Evolutionary conservation across 2,113 vertebrate species (phyloP), one percentile per base, ranked within the genome.

Genomic region (Megaceryle torquata): DNA sequence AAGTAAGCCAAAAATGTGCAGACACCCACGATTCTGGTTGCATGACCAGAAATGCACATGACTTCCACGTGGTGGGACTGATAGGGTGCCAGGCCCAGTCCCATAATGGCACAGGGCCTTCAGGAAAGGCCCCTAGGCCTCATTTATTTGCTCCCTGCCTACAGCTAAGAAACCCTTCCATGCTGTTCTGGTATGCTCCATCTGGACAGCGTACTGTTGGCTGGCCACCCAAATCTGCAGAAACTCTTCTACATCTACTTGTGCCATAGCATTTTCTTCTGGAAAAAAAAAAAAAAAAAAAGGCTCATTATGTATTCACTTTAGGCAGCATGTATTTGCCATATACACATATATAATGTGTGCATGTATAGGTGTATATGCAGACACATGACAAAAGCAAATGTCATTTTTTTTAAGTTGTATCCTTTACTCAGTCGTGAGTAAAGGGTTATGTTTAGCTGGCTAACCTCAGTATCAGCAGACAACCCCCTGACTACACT

Each of bases 21-120:
- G 37, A 37, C 37, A 37, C 37, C 37, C 37, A 37, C 37, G 4
- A 9, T 61, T 48, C 37, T 37, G 51, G 29, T 0, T 35, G 41
- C 59, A 10, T 0, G 5, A 41, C 9, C 31, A 81, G 10, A 29
- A 18, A 18, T 0, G 5, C 20, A 15, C 43, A 29, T 15, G 29
- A 7, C 13, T 6, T 54, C 7, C 19, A 10, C 1, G 9, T 1
- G 13, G 15, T 12, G 25, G 82, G 43, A 72, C 22, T 12, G 14
- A 60, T 13, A 0, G 0, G 22, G 9, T 57, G 56, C 33, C 50
- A 18, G 31, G 28, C 44, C 5, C 21, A 24, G 10, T 2, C 26
- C 43, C 60, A 33, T 4, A 43, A 4, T 0, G 22, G 41, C 78
- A 65, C 6, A 3, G 3, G 7, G 24, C 18, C 25, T 37, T n/a